These are phyloP conservation scores for Cyrtorhinus lividipennis DNA, from an alignment of 1,140 invertebrate genomes.

Conservation along the genomic window DNA sequence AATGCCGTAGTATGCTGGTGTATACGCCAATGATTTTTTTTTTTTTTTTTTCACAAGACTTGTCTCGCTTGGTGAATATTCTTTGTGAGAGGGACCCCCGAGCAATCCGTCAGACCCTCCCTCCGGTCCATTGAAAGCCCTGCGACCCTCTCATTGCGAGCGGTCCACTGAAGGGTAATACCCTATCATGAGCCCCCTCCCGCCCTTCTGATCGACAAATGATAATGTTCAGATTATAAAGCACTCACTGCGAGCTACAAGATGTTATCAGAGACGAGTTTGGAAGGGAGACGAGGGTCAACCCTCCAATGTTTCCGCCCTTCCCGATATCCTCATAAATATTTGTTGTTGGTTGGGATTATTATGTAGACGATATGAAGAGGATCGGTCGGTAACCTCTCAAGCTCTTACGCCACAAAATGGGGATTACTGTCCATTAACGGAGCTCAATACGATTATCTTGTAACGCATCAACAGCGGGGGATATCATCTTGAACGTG, in stretches of 20 bases:
- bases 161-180: not conserved
- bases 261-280: not conserved
- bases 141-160: not conserved
- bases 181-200: not conserved
- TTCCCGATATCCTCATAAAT: not conserved
- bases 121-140: too few relatives aligned
- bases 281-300: not conserved
- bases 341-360: not conserved
- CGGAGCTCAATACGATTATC: not conserved
- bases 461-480: not conserved
- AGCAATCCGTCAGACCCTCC: not conserved
- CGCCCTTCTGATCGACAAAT: not conserved
- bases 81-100: not conserved
- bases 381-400: not conserved
- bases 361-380: not conserved
- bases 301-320: not conserved
- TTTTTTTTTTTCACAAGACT: too few relatives aligned
- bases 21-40: too few relatives aligned
- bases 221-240: not conserved
- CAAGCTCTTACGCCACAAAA: not conserved
- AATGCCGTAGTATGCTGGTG: too few relatives aligned
- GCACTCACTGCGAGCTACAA: not conserved
- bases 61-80: not conserved
- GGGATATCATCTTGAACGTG: not conserved
- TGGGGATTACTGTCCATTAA: not conserved